phyloP scores from a whole-genome alignment of 1,140 invertebrate species.

The Chymomyza costata region DNA sequence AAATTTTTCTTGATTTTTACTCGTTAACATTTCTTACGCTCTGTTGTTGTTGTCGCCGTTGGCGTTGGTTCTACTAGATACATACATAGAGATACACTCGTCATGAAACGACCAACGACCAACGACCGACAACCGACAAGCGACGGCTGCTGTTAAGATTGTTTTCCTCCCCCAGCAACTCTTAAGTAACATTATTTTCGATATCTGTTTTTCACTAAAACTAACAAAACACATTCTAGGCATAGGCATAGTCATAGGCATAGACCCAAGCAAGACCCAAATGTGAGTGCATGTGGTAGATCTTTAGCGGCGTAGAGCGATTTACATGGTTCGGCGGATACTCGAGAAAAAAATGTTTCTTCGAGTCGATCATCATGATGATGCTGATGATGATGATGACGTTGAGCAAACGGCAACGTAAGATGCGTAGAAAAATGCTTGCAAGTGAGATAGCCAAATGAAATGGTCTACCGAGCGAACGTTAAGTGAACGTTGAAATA shows the following conservation, averaged over 20 bases:
- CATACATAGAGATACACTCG: no score
- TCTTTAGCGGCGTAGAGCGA: slow-evolving; percentile 36
- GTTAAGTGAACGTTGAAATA: slow-evolving; percentile 37
- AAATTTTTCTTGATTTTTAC: slow-evolving; percentile 65
- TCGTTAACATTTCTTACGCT: slow-evolving; percentile 67
- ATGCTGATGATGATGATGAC: no score
- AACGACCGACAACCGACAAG: no score
- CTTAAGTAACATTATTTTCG: slow-evolving; percentile 62
- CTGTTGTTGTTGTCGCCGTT: slow-evolving; percentile 35
- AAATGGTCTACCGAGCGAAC: no score
- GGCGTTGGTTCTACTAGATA: slow-evolving; percentile 23
- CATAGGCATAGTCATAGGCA: slow-evolving; percentile 4
- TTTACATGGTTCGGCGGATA: slow-evolving; percentile 19
- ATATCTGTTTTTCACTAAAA: slow-evolving; percentile 30
- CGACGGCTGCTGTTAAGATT: slow-evolving; percentile 27
- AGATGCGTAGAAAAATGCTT: no score
- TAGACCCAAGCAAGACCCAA: slow-evolving; percentile 17
- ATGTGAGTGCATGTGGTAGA: slow-evolving; percentile 54
- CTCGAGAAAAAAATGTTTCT: slow-evolving; percentile 1
- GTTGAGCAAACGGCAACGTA: no score
- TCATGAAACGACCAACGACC: no score
- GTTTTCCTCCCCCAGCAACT: slow-evolving; percentile 28
- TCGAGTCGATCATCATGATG: no score
- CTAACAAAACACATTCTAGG: slow-evolving; percentile 11
- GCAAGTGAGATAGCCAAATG: not conserved